A percentile compares a stretch with the other conserved stretches of the same genome.
Evolutionary conservation across 1,140 invertebrate species (phyloP).

Genomic region (Pomacea maculata): DNA sequence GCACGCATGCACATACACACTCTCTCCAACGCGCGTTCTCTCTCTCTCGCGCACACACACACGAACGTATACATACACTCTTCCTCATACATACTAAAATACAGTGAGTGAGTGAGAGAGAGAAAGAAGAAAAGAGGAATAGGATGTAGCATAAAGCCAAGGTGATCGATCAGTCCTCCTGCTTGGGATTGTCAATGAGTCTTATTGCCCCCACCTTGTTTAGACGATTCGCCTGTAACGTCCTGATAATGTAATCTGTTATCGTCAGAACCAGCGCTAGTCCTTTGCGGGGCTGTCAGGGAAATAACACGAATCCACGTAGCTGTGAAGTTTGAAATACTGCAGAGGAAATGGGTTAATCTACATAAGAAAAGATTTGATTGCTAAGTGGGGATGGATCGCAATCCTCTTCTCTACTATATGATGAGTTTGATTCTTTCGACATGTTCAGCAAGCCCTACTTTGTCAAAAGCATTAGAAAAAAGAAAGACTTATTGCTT

Average conservation of each 20-base stretch:
- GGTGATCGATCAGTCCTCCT: neutral
- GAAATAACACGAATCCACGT: neutral
- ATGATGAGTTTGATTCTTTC: no score
- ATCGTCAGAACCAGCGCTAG: neutral
- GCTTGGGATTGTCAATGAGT: neutral
- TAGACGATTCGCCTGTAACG: neutral
- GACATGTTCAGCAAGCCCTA: no score
- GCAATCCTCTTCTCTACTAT: neutral
- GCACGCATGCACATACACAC: neutral
- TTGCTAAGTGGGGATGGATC: neutral
- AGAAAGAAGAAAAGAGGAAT: neutral
- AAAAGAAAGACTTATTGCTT: no score
- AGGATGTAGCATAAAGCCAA: no score
- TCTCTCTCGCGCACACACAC: neutral
- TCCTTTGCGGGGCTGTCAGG: neutral
- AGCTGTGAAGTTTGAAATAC: neutral
- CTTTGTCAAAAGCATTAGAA: no score
- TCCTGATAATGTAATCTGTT: neutral
- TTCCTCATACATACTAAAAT: neutral
- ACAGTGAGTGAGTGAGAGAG: conserved; percentile 8
- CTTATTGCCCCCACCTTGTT: no score
- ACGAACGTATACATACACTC: neutral
- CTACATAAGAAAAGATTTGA: neutral
- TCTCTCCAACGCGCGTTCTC: no score
- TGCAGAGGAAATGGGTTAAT: neutral